A percentile compares a stretch with the other conserved stretches of the same genome.
phyloP scores from a whole-genome alignment of 1,140 invertebrate species.

The Heliconius congener region DNA sequence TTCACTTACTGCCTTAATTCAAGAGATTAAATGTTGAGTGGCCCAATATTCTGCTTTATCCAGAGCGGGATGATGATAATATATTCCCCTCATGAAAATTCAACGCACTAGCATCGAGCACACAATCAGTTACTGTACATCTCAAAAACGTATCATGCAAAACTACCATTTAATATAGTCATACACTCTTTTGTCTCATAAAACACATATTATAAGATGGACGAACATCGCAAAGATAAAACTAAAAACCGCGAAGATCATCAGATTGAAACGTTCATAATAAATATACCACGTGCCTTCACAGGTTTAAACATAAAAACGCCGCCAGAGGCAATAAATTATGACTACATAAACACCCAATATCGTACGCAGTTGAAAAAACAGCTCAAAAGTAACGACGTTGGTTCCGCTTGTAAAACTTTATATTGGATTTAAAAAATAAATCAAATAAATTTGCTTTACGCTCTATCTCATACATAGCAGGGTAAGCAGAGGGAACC shows the following conservation, averaged over 20 bases:
- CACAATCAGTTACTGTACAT: no score
- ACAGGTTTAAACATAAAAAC: slow-evolving; percentile 65
- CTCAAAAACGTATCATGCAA: not conserved
- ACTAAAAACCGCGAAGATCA: slow-evolving; percentile 56
- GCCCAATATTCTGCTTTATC: no score
- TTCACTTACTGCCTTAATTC: no score
- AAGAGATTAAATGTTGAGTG: no score
- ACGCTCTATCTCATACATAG: no score
- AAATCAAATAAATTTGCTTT: no score
- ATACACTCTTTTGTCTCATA: not conserved
- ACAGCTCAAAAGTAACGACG: not conserved
- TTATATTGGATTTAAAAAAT: not conserved
- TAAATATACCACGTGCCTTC: slow-evolving; percentile 72
- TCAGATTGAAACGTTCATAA: slow-evolving; percentile 71
- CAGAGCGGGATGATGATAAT: no score
- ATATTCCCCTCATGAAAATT: no score
- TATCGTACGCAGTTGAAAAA: slow-evolving; percentile 59
- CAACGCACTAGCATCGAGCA: no score
- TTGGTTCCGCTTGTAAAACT: slow-evolving; percentile 4
- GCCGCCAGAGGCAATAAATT: slow-evolving; percentile 70
- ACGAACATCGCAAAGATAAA: slow-evolving; percentile 28
- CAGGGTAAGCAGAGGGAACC: no score
- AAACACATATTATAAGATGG: slow-evolving; percentile 3
- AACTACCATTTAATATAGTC: not conserved
- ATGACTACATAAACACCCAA: slow-evolving; percentile 72